Conservation (phyloP, 2,113 vertebrate species). For the Lophochroa leadbeateri region DNA sequence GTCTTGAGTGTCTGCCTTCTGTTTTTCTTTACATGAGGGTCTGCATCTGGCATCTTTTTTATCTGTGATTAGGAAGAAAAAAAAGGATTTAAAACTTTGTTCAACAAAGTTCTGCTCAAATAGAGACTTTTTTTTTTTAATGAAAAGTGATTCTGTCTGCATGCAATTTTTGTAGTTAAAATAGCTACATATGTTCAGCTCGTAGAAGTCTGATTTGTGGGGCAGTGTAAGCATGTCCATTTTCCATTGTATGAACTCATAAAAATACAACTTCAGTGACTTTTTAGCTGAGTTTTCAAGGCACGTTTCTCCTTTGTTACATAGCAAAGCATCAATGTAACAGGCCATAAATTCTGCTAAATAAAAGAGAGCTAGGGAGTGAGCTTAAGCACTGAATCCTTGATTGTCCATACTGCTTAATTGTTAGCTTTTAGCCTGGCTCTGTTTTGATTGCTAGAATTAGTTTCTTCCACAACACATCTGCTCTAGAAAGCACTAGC, state of each 20-base stretch:
- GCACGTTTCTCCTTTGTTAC: conserved; percentile 40
- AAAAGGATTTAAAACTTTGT: not conserved
- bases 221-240: not conserved
- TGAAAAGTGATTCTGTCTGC: not conserved
- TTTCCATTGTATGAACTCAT: conserved; percentile 12
- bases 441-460: conserved; percentile 58
- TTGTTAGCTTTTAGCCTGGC: conserved; percentile 52
- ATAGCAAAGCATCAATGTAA: conserved; percentile 28
- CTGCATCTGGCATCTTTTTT: not conserved
- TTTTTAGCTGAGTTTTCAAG: conserved; percentile 48
- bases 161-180: not conserved
- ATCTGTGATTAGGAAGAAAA: not conserved
- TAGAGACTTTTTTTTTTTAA: not conserved
- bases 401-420: conserved; percentile 44
- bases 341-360: conserved; percentile 55
- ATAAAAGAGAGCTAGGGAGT: conserved; percentile 44
- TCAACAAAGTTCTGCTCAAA: not conserved
- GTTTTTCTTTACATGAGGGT: not conserved
- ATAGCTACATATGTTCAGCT: not conserved
- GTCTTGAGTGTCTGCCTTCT: not conserved
- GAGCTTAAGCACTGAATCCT: conserved; percentile 37
- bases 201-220: conserved; percentile 10
- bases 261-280: conserved; percentile 42
- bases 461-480: conserved; percentile 50
- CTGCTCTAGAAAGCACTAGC: conserved; percentile 44